phyloP scores from a whole-genome alignment of 2,888 invertebrate genomes.

The Gandaritis pyraliata region DNA sequence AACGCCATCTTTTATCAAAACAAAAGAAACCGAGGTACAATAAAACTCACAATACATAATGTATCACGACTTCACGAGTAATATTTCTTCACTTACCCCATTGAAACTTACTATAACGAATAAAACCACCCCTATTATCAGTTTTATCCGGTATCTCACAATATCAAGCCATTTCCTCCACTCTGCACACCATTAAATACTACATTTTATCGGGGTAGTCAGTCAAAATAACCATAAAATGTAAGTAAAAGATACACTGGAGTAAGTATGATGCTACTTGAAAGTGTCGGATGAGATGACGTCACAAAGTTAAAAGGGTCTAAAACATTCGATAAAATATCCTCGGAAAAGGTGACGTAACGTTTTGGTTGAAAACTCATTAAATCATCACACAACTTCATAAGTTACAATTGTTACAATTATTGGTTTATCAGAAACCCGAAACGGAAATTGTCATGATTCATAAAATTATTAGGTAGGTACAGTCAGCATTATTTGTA shows the following conservation, averaged over 20 bases:
- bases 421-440: too few species aligned
- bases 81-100: conserved; percentile 39
- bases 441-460: too few species aligned
- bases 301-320: too few species aligned
- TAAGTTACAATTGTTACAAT: too few species aligned
- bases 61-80: conserved; percentile 17
- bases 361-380: too few species aligned
- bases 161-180: conserved; percentile 56
- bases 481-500: too few species aligned
- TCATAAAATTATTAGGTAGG: too few species aligned
- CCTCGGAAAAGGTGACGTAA: too few species aligned
- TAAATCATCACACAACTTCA: too few species aligned
- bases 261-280: neutral
- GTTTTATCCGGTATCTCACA: conserved; percentile 28
- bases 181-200: conserved; percentile 63
- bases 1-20: too few species aligned
- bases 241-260: conserved; percentile 7
- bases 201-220: conserved; percentile 53
- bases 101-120: conserved; percentile 35
- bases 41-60: conserved; percentile 15
- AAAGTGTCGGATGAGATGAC: too few species aligned
- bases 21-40: neutral
- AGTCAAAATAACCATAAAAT: conserved; percentile 15
- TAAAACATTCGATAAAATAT: too few species aligned
- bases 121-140: conserved; percentile 35